phyloP scores from a whole-genome alignment of 2,113 vertebrate genomes.

The Channa maculata region DNA sequence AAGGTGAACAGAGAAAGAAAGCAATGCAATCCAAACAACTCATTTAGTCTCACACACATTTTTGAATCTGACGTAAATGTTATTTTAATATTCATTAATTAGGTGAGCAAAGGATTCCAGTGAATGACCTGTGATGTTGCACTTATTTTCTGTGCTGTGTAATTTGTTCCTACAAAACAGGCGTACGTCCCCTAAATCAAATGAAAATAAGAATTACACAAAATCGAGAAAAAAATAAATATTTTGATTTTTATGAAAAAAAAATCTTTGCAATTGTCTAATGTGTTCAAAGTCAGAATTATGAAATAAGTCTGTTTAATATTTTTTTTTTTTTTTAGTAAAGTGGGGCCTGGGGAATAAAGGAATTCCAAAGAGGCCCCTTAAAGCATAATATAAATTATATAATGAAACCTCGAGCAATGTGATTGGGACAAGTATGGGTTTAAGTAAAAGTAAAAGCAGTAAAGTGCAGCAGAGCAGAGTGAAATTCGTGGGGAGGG shows the following conservation, averaged over 20 bases:
- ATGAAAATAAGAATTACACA: no score
- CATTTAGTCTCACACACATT: slow-evolving; percentile 40
- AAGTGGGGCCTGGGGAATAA: no score
- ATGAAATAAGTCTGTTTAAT: no score
- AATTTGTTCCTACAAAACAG: no score
- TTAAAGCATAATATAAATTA: slow-evolving; percentile 18
- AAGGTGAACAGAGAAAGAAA: slow-evolving; percentile 36
- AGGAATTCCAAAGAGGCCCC: no score
- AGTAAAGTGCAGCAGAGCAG: slow-evolving; percentile 18
- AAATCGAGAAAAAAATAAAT: no score
- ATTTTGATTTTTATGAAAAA: no score
- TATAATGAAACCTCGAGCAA: slow-evolving; percentile 1
- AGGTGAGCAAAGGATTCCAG: slow-evolving; percentile 10
- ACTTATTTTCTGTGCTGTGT: slow-evolving; percentile 13
- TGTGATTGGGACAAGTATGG: slow-evolving; percentile 14
- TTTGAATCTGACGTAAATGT: slow-evolving; percentile 48
- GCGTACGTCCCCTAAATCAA: no score
- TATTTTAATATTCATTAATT: slow-evolving; percentile 45
- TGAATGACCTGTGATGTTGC: slow-evolving; percentile 47
- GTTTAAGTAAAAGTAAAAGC: slow-evolving; percentile 35
- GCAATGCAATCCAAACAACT: slow-evolving; percentile 39
- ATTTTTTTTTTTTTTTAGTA: no score
- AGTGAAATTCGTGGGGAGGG: slow-evolving; percentile 33
- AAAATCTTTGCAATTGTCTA: no score
- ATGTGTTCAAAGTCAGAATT: no score